These are phyloP conservation scores for Tauraco hartlaubi DNA, from an alignment of 2,797 vertebrate species.

Conservation along the genomic window DNA sequence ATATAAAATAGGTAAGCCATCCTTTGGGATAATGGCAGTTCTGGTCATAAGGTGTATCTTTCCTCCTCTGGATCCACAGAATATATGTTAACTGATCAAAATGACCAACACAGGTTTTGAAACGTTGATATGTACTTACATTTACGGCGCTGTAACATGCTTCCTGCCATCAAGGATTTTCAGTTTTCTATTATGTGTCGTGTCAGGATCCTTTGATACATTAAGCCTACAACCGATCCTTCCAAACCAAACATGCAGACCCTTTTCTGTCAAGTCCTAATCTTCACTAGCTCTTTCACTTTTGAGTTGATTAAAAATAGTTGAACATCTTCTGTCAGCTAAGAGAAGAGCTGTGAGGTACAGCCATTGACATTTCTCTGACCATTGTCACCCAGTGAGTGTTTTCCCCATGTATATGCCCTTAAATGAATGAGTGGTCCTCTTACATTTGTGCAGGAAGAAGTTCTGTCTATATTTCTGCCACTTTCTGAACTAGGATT, in stretches of 20 bases:
- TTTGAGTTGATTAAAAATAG: background rate
- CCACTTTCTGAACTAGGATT: background rate
- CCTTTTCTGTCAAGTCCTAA: background rate
- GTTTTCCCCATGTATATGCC: background rate
- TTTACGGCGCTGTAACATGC: accelerated
- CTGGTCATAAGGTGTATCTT: background rate
- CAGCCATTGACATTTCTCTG: background rate
- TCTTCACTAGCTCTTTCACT: background rate
- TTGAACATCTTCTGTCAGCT: background rate
- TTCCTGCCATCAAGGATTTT: background rate
- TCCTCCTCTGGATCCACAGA: background rate
- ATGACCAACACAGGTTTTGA: background rate
- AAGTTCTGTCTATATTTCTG: background rate
- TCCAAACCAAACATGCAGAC: background rate
- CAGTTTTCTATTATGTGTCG: background rate
- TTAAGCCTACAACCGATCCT: background rate
- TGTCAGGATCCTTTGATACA: background rate
- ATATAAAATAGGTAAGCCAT: background rate
- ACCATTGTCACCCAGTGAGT: background rate
- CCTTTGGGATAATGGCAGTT: background rate
- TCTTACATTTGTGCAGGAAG: background rate
- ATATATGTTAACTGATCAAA: background rate
- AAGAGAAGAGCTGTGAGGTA: background rate
- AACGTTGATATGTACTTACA: background rate
- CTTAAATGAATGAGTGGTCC: background rate